Conservation (phyloP, 2,888 invertebrate genomes). For the Leucophenga maculata region DNA sequence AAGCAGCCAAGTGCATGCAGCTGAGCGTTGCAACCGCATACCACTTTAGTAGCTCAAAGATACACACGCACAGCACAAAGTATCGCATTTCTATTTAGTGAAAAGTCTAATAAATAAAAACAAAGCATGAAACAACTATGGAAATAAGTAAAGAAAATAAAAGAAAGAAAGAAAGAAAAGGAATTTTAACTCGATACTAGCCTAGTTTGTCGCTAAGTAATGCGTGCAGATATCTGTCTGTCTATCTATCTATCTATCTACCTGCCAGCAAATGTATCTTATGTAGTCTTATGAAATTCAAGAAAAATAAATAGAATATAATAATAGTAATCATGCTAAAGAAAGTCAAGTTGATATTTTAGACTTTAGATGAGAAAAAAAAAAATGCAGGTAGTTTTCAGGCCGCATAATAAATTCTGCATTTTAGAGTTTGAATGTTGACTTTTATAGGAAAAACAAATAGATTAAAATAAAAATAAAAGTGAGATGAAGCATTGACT, state of each 20-base stretch:
- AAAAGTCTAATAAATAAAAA: slow-evolving; percentile 59
- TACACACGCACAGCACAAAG: slow-evolving; percentile 32
- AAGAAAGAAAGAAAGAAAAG: slow-evolving; percentile 22
- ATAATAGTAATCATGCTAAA: too few relatives aligned
- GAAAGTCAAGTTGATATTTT: too few relatives aligned
- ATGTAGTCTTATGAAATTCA: too few relatives aligned
- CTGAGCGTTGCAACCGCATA: slow-evolving; percentile 33
- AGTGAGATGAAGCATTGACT: too few relatives aligned
- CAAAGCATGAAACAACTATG: slow-evolving; percentile 20
- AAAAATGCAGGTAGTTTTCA: too few relatives aligned
- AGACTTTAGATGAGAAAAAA: too few relatives aligned
- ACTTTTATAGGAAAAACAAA: too few relatives aligned
- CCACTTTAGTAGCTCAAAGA: slow-evolving; percentile 38
- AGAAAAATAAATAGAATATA: too few relatives aligned
- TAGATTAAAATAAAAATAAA: too few relatives aligned
- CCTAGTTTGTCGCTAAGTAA: slow-evolving; percentile 24
- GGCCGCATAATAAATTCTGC: too few relatives aligned
- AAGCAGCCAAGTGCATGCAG: background rate
- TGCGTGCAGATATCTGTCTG: slow-evolving; percentile 22
- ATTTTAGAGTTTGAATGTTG: too few relatives aligned
- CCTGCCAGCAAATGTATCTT: too few relatives aligned
- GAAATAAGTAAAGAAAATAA: background rate
- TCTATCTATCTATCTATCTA: background rate
- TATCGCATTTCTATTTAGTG: slow-evolving; percentile 61
- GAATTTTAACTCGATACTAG: slow-evolving; percentile 38